Base-by-base conservation (phyloP, 1,140 invertebrate species). In the Tetragonula clypearis region DNA sequence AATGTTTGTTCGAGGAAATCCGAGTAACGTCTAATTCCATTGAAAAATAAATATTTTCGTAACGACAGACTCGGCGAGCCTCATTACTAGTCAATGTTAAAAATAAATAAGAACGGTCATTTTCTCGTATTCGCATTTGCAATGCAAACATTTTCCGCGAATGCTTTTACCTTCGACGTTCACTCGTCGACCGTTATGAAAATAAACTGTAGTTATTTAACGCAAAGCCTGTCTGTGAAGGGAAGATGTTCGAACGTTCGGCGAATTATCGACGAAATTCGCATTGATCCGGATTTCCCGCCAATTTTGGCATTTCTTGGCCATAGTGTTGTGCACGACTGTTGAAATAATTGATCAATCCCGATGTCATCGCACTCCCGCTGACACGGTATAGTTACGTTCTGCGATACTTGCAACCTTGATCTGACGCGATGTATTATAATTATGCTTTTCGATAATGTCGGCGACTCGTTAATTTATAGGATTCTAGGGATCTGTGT, bases 261-360 rank as follows among this genome's bases (percentile, higher is more conserved):
- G 26, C n/a, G 15, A 60, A 60, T 41, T 72, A 81, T 26, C 6
- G 53, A 26, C 35, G 23, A 15, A 56, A 79, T 79, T 55, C 49
- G 26, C 65, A 1, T 76, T 30, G 53, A 74, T 68, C 6, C 62
- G 21, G 23, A 58, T 71, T 53, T 56, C 15, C 65, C 78, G 53
- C 41, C 5, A 41, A 41, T 41, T n/a, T 26, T 17, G 26, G 49
- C 6, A 69, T 35, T 58, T 19, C 53, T 79, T 66, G 78, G 41
- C 71, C 66, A 79, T 35, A 30, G 23, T 53, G 76, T 78, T 66
- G 60, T 69, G 30, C 53, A 53, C 65, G 8, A 41, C 41, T 41
- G 41, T 41, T 41, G 53, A 53, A 30, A 69, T 71, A 41, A 80
- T 80, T 71, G 58, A 71, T 80, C 55, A 71, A 58, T 69, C 60